Conservation (phyloP, 2,888 invertebrate genomes). For the Meloe dianella region DNA sequence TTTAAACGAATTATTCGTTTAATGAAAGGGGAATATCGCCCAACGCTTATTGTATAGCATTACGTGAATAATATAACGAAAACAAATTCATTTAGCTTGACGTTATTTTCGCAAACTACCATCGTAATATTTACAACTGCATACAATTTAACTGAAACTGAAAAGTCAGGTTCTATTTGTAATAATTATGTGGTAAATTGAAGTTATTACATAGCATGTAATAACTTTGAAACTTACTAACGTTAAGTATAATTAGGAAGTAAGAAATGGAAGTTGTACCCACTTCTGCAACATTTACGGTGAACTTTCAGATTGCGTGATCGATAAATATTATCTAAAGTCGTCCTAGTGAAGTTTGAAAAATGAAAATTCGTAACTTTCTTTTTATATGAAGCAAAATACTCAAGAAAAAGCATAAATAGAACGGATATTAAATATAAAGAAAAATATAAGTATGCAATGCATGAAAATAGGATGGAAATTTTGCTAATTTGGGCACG, state of each 20-base stretch:
- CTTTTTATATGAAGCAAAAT: not conserved
- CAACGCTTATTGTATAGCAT: not conserved
- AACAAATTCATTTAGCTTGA: not conserved
- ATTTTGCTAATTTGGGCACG: not conserved
- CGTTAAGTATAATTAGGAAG: conserved; percentile 17
- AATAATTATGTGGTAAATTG: not conserved
- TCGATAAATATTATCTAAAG: conserved; percentile 29
- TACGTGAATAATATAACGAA: not conserved
- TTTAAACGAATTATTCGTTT: not conserved
- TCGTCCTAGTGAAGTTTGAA: not conserved
- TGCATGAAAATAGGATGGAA: not conserved
- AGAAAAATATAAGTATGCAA: not conserved
- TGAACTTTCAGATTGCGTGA: conserved; percentile 39
- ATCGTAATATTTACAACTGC: no score
- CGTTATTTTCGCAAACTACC: conserved; percentile 17
- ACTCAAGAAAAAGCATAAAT: not conserved
- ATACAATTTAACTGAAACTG: conserved; percentile 15
- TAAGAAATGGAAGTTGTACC: conserved; percentile 21
- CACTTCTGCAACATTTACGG: conserved; percentile 34
- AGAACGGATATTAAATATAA: no score
- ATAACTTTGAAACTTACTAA: conserved; percentile 4
- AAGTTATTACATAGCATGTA: not conserved
- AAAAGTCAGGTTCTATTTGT: not conserved
- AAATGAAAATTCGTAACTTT: conserved; percentile 2
- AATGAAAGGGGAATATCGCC: not conserved